These are phyloP conservation scores for Notarius quadriscutis DNA, from an alignment of 2,113 vertebrate genomes.

Conservation along the genomic window DNA sequence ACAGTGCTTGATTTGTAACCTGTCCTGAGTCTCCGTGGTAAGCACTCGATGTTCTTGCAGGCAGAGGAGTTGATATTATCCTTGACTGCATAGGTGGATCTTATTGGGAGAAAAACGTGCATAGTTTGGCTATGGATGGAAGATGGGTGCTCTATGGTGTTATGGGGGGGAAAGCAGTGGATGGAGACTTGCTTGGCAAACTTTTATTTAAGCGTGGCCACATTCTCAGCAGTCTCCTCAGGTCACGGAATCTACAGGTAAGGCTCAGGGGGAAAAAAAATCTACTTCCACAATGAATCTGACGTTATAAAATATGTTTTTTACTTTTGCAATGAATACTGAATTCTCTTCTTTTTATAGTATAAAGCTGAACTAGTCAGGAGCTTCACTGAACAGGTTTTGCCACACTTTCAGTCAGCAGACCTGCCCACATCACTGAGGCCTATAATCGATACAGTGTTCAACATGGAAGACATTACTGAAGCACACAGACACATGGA, in stretches of 20 bases:
- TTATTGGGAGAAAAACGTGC: slow-evolving; percentile 82
- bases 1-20: neutral
- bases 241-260: slow-evolving; percentile 76
- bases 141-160: slow-evolving; percentile 83
- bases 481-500: slow-evolving; percentile 80
- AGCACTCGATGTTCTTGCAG: slow-evolving; percentile 57
- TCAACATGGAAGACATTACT: slow-evolving; percentile 67
- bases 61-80: slow-evolving; percentile 80
- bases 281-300: neutral
- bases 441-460: slow-evolving; percentile 75
- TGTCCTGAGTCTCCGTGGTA: neutral
- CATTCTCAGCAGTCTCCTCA: slow-evolving; percentile 76
- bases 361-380: slow-evolving; percentile 80
- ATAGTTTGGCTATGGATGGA: slow-evolving; percentile 75
- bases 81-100: slow-evolving; percentile 80
- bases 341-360: slow-evolving; percentile 57
- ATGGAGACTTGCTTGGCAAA: slow-evolving; percentile 77
- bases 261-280: slow-evolving; percentile 19
- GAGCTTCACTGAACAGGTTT: slow-evolving; percentile 68
- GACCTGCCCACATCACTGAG: slow-evolving; percentile 56
- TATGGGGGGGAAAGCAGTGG: slow-evolving; percentile 72
- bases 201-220: slow-evolving; percentile 79
- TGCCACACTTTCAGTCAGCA: slow-evolving; percentile 71
- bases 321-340: neutral
- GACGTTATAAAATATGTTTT: neutral